A percentile compares a stretch with the other conserved stretches of the same genome.
Conservation (phyloP, 1,140 invertebrate species). For the Brachionus angularis region DNA sequence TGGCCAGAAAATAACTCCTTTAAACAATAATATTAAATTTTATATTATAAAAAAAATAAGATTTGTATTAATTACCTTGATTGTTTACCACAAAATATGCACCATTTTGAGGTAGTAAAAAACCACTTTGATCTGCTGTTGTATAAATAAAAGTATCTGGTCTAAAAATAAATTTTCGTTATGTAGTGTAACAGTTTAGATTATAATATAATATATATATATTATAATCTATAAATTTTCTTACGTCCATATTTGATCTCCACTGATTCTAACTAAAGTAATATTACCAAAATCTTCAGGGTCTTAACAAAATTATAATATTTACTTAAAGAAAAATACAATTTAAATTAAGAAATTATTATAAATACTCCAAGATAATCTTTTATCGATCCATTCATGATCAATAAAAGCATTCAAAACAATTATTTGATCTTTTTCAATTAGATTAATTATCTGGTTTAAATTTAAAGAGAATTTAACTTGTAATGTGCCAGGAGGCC, state of each 20-base stretch:
- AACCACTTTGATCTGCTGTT: conserved; percentile 43
- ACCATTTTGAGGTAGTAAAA: conserved; percentile 22
- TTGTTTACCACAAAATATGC: conserved; percentile 20
- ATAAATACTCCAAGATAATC: conserved; percentile 24
- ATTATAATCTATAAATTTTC: too few species aligned
- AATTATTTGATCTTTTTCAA: conserved; percentile 45
- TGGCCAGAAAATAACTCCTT: conserved; percentile 43
- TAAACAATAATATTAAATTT: neutral
- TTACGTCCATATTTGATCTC: conserved; percentile 37
- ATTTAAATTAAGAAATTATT: neutral
- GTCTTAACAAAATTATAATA: conserved; percentile 6
- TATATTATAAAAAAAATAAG: neutral
- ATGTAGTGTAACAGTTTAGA: neutral
- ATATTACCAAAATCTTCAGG: conserved; percentile 27
- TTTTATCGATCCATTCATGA: conserved; percentile 44
- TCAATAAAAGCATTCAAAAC: conserved; percentile 43
- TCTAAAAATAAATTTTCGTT: neutral
- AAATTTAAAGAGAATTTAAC: conserved; percentile 37
- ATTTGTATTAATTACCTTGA: conserved; percentile 16
- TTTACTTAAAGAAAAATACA: neutral
- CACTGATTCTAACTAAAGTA: neutral
- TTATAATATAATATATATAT: neutral
- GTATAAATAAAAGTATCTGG: conserved; percentile 44
- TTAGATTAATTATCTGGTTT: conserved; percentile 42
- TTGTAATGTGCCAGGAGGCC: conserved; percentile 25